phyloP scores from a whole-genome alignment of 2,113 vertebrate species.

The Mesitornis unicolor region DNA sequence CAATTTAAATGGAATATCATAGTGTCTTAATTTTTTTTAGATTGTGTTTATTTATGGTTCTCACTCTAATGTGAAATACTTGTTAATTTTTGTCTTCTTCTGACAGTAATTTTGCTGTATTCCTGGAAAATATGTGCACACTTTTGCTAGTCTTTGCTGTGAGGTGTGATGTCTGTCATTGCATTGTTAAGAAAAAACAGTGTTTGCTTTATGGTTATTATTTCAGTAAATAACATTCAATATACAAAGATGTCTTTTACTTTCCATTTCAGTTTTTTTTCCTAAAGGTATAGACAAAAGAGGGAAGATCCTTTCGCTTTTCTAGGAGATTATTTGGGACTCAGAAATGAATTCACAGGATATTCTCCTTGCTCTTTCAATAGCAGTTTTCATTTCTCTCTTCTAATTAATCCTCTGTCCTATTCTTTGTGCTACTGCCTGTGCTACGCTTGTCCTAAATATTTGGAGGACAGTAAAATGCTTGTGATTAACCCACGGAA shows the following conservation, averaged over 20 bases:
- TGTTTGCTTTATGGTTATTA: neutral
- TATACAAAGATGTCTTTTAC: neutral
- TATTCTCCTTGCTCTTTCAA: slow-evolving; percentile 15
- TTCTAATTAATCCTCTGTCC: slow-evolving; percentile 45
- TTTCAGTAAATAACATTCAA: neutral
- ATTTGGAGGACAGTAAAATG: slow-evolving; percentile 22
- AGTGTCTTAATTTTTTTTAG: neutral
- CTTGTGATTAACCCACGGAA: slow-evolving; percentile 31
- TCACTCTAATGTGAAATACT: neutral
- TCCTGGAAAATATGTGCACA: neutral
- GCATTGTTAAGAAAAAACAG: neutral
- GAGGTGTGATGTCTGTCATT: slow-evolving; percentile 6
- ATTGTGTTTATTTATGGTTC: neutral
- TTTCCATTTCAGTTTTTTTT: neutral
- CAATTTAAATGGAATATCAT: neutral
- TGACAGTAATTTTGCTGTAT: neutral
- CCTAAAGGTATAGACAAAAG: neutral
- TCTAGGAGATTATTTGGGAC: neutral
- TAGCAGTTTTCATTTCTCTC: slow-evolving; percentile 43
- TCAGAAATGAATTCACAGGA: slow-evolving; percentile 5
- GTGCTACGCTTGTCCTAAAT: neutral
- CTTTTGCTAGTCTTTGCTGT: neutral
- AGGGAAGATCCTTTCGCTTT: neutral
- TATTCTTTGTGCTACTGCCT: slow-evolving; percentile 51
- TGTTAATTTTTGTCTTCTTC: neutral